A percentile compares a stretch with the other conserved stretches of the same genome.
Evolutionary conservation across 2,797 vertebrate genomes (phyloP).

Genomic region (Acanthurus tractus): DNA sequence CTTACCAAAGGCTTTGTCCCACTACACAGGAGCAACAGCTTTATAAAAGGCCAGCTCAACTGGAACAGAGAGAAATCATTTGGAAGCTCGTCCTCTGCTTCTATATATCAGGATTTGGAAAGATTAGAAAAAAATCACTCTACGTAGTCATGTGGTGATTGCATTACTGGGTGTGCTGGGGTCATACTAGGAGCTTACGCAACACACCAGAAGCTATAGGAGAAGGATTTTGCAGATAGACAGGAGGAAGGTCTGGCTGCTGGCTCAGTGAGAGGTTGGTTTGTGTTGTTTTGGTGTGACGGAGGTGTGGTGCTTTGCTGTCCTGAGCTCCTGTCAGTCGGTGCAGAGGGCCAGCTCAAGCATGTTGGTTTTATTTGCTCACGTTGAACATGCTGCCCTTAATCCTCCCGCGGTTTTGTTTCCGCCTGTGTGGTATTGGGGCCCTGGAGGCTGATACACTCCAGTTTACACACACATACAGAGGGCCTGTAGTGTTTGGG

Average conservation of each 20-base stretch:
- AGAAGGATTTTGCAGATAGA: conserved; percentile 26
- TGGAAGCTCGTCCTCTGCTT: conserved; percentile 18
- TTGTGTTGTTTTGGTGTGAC: conserved; percentile 17
- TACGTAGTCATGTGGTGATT: conserved; percentile 11
- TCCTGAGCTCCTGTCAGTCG: conserved; percentile 22
- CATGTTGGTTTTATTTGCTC: conserved; percentile 73
- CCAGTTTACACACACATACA: conserved; percentile 41
- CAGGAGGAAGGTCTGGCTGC: neutral
- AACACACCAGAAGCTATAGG: neutral
- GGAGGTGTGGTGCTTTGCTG: conserved; percentile 27
- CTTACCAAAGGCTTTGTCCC: conserved; percentile 50
- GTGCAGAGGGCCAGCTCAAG: conserved; percentile 41
- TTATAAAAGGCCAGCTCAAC: conserved; percentile 57
- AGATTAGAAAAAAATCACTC: conserved; percentile 42
- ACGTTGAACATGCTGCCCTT: conserved; percentile 55
- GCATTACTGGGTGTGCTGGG: conserved; percentile 8
- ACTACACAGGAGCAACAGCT: conserved; percentile 58
- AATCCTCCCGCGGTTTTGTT: conserved; percentile 74
- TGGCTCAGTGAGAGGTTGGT: conserved; percentile 12
- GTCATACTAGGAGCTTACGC: conserved; percentile 22
- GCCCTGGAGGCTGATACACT: conserved; percentile 60
- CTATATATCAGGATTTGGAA: conserved; percentile 48
- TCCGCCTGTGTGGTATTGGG: conserved; percentile 61
- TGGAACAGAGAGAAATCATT: conserved; percentile 41
- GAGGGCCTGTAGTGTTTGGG: conserved; percentile 31